Base-by-base conservation (phyloP, 2,797 vertebrate species). In the Propithecus perrieri region DNA sequence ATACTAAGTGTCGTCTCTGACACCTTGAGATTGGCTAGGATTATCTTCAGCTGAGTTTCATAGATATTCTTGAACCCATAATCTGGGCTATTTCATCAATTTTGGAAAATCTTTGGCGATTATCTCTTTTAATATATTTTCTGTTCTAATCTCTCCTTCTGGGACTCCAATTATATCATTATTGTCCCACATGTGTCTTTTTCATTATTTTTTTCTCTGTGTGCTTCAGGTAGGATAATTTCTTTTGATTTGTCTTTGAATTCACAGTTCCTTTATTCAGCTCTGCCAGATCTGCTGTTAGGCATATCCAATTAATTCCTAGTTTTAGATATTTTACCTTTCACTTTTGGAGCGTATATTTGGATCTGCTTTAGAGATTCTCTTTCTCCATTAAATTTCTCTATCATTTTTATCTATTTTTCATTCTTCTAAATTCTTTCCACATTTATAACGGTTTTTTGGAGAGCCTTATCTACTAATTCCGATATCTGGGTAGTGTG, bases 141-240 rank as follows among this genome's bases (percentile, higher is more conserved):
- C n/a, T 89, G 14, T 75, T 14, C 17, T 84, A 18, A 48, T 92
- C 14, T 84, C 35, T 69, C 57, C 43, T 93, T 48, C 20, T 33
- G 22, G 69, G 22, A 71, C 17, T 86, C 57, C 2, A 79, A 2
- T 95, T 75, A 46, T 18, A 72, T 53, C 17, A 88, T 90, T 94
- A 69, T 86, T 83, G 74, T 76, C n/a, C 30, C 26, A 72, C 33
- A 20, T 74, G 26, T 89, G n/a, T 30, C 30, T 89, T 83, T 94
- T 91, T 46, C 22, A 84, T 55, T 79, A 13, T 57, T 92, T 95
- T 95, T 94, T 94, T 41, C 75, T 80, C 20, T 79, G 7, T 75
- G 75, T 92, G 48, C 13, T 89, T 97, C 48, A 76, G 4, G 48
- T 91, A 96, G 79, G 41, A 53, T 94, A 76, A 93, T 92, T 85